Percentiles rank a stretch among this genome's conserved stretches.
These are phyloP conservation scores for Rhynchonycteris naso DNA, from an alignment of 2,797 vertebrate species.

Conservation along the genomic window DNA sequence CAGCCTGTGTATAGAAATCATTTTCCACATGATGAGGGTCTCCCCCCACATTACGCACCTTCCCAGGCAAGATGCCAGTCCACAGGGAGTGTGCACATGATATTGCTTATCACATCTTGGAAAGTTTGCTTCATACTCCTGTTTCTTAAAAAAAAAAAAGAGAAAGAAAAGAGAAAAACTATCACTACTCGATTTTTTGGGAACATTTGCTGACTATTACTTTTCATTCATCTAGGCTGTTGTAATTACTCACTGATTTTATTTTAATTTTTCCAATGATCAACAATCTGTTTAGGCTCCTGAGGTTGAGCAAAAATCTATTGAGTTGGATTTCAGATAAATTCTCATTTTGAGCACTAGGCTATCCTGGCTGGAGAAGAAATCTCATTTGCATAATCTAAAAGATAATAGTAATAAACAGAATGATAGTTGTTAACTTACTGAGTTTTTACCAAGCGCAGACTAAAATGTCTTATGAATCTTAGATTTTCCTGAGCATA, in stretches of 20 bases:
- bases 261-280: background rate
- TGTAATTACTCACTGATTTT: background rate
- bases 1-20: background rate
- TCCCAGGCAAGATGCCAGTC: background rate
- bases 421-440: background rate
- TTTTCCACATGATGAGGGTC: background rate
- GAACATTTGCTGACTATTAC: background rate
- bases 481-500: background rate
- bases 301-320: background rate
- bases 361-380: background rate
- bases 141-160: background rate
- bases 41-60: background rate
- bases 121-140: background rate
- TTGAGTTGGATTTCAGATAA: slow-evolving; percentile 12
- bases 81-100: background rate
- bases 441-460: background rate
- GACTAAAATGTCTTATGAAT: background rate
- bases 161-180: background rate
- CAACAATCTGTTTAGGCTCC: background rate
- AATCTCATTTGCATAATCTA: background rate
- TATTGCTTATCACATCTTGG: background rate
- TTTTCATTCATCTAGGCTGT: background rate
- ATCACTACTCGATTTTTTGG: background rate
- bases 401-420: background rate
- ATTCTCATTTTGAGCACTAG: background rate